phyloP scores from a whole-genome alignment of 2,113 vertebrate genomes.

The Numida meleagris region DNA sequence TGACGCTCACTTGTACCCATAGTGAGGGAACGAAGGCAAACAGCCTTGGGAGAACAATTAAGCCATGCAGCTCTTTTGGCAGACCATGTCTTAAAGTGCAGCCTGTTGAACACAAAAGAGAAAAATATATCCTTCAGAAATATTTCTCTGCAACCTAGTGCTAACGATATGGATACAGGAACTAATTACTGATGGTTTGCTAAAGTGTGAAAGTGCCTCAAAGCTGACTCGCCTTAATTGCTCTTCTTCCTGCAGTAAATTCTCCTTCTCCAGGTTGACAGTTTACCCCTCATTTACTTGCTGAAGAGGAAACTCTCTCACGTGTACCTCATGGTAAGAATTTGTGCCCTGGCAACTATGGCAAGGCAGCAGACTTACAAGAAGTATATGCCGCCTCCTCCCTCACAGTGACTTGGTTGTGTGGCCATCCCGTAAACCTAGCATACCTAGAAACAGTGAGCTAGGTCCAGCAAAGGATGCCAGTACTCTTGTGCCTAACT shows the following conservation, averaged over 20 bases:
- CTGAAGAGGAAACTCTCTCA: neutral
- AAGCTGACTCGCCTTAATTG: neutral
- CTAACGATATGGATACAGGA: neutral
- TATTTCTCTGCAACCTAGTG: neutral
- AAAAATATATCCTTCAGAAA: slow-evolving; percentile 13
- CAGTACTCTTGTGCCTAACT: neutral
- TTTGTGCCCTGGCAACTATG: neutral
- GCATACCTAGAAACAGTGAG: neutral
- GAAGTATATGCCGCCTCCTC: neutral
- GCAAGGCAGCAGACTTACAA: neutral
- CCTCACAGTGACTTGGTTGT: neutral
- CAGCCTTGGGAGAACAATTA: neutral
- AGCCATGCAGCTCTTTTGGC: neutral
- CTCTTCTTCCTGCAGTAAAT: neutral
- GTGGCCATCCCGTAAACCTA: neutral
- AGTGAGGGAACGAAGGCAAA: neutral
- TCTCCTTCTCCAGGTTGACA: neutral
- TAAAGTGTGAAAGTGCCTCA: neutral
- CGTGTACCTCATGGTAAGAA: neutral
- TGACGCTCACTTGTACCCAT: neutral
- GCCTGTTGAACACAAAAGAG: neutral
- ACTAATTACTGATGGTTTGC: neutral
- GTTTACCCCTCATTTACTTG: neutral
- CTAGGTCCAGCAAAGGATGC: neutral
- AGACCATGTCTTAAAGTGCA: neutral